A percentile compares a stretch with the other conserved stretches of the same genome.
Conservation (phyloP, 2,888 invertebrate genomes). For the Synanthedon formicaeformis region DNA sequence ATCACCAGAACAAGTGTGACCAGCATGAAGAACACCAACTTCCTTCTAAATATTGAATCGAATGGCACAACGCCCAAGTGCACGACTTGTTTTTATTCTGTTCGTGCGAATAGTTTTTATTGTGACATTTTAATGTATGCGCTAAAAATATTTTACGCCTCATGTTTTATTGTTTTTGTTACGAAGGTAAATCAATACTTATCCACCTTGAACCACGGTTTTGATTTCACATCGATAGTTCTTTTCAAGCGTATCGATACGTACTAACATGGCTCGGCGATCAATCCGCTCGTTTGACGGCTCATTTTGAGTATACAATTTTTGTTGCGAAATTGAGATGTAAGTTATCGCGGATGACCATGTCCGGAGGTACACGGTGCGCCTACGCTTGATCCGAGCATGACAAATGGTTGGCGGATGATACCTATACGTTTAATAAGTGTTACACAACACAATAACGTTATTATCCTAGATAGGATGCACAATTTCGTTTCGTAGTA, state of each 20-base stretch:
- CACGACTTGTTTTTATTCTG: conserved; percentile 3
- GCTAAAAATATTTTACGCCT: conserved; percentile 10
- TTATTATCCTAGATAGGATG: too few species aligned
- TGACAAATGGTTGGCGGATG: conserved; percentile 21
- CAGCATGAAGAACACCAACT: conserved; percentile 39
- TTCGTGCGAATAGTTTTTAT: conserved; percentile 3
- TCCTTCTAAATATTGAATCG: conserved; percentile 28
- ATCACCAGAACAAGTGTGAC: conserved; percentile 48
- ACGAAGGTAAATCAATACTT: conserved; percentile 32
- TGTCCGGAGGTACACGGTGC: conserved; percentile 14
- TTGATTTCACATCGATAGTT: conserved; percentile 52
- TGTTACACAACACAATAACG: too few species aligned
- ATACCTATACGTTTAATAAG: conserved; percentile 1
- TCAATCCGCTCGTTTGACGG: conserved; percentile 37
- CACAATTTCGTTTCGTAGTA: too few species aligned
- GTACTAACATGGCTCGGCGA: conserved; percentile 50
- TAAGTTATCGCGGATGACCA: conserved; percentile 17
- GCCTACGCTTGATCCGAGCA: conserved; percentile 20
- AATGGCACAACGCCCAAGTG: conserved; percentile 16
- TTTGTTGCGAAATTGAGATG: conserved; percentile 45
- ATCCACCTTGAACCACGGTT: conserved; percentile 53
- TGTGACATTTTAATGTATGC: conserved; percentile 8
- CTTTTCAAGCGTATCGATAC: conserved; percentile 55
- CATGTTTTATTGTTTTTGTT: conserved; percentile 28
- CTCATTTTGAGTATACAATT: conserved; percentile 43